These are phyloP conservation scores for Pyrocephalus nanus DNA, from an alignment of 2,797 vertebrate genomes.

Conservation along the genomic window DNA sequence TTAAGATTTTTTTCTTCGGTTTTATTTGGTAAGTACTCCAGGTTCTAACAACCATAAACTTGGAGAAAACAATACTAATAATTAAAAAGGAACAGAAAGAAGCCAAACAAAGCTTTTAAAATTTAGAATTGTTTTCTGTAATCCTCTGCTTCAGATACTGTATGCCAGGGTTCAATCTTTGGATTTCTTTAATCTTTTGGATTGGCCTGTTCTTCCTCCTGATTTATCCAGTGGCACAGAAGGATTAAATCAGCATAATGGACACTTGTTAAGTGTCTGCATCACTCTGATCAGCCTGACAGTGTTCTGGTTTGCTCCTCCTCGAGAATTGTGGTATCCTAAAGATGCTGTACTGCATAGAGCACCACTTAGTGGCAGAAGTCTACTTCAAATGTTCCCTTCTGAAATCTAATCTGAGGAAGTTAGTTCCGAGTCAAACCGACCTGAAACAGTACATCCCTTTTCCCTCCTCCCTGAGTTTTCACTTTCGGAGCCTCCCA, in stretches of 20 bases:
- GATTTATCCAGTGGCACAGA: background rate
- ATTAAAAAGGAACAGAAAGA: slow-evolving; percentile 6
- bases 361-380: slow-evolving; percentile 68
- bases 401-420: background rate
- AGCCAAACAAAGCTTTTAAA: slow-evolving; percentile 6
- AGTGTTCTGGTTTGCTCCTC: background rate
- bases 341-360: background rate
- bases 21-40: background rate
- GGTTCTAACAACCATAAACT: background rate
- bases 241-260: background rate
- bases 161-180: slow-evolving; percentile 12
- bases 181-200: slow-evolving; percentile 57
- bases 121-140: background rate
- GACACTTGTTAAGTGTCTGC: background rate
- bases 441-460: fast-evolving
- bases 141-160: background rate
- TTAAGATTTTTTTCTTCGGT: background rate
- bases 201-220: slow-evolving; percentile 11
- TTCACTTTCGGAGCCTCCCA: background rate
- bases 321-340: background rate
- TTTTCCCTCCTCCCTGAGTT: background rate
- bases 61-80: background rate
- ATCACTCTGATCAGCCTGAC: background rate
- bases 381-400: background rate
- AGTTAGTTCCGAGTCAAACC: background rate